Evolutionary conservation across 2,113 vertebrate genomes (phyloP).

Genomic region (Callorhinus ursinus): DNA sequence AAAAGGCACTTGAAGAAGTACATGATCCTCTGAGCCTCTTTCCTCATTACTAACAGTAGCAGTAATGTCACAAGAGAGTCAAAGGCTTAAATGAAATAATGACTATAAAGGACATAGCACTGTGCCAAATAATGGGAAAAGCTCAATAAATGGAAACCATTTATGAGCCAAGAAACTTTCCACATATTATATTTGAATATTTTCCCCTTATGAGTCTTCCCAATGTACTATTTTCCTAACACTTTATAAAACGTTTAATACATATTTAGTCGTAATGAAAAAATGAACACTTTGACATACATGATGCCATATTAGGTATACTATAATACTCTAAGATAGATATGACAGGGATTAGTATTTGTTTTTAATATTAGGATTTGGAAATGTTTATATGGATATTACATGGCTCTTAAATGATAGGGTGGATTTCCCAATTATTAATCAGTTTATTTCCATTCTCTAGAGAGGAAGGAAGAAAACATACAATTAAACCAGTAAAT

Average conservation of each 20-base stretch:
- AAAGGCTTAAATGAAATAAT: not conserved
- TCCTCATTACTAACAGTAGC: not conserved
- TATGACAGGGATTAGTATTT: not conserved
- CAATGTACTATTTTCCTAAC: conserved; percentile 24
- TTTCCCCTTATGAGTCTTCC: conserved; percentile 10
- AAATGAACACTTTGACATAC: not conserved
- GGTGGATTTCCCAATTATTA: not conserved
- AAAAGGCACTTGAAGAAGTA: not conserved
- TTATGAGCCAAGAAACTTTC: conserved; percentile 15
- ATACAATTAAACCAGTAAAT: conserved; percentile 4
- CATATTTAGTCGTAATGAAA: conserved; percentile 33
- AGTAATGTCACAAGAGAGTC: not conserved
- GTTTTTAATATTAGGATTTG: conserved; percentile 14
- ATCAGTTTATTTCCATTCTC: not conserved
- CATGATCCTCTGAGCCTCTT: not conserved
- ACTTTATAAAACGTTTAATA: conserved; percentile 18
- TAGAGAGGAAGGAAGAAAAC: not conserved
- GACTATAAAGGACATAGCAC: not conserved
- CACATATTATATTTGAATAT: conserved; percentile 36
- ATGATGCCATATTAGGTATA: not conserved
- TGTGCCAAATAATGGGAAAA: not conserved
- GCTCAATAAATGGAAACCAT: conserved; percentile 16
- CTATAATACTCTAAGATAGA: not conserved
- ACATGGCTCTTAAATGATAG: conserved; percentile 12
- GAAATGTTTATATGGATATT: conserved; percentile 5